Base-by-base conservation (phyloP, 2,113 vertebrate genomes). In the Myrmophylax atrothorax region DNA sequence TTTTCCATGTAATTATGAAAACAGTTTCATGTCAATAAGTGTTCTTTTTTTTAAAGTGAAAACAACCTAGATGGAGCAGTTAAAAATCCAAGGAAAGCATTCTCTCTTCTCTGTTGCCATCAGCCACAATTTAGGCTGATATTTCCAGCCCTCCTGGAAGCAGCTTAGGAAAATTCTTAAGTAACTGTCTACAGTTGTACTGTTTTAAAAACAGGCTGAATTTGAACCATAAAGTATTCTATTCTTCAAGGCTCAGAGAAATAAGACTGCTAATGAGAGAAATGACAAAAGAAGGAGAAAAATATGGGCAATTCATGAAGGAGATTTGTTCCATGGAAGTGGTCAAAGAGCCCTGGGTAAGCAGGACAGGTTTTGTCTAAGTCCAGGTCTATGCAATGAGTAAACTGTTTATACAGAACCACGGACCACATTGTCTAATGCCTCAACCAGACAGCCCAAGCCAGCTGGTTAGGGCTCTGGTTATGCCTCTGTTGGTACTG, bases 1-100 rank as follows among this genome's bases (percentile, higher is more conserved):
- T 97, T 86, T 96, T 88, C 80, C 84, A 40, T 77, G 44, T 67
- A 94, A 90, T 86, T 96, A 94, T 77, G 76, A 90, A 92, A 78
- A 76, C 10, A 1, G 26, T 60, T 90, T 89, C 73, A 68, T 90
- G 69, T 80, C 89, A 96, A 69, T 83, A 78, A 63, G 8, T 44
- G 10, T 2, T 66, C 35, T 40, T 67, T 68, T 68, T 81, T 64
- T 74, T 2, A 16, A 83, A n/a, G 35, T 31, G 44, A 87, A 94
- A 92, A 64, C 40, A 94, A 78, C 68, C 47, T 74, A 86, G 56
- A 56, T 56, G 38, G 31, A 90, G 8, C 24, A 58, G 47, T 67
- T 40, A 67, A 59, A 94, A 95, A 73, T 68, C 25, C 49, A 74
- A 72, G 35, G 12, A 84, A 91, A 80, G 66, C 20, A 58, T 26